Conservation (phyloP, 2,797 vertebrate species). For the Pseudochirops corinnae region DNA sequence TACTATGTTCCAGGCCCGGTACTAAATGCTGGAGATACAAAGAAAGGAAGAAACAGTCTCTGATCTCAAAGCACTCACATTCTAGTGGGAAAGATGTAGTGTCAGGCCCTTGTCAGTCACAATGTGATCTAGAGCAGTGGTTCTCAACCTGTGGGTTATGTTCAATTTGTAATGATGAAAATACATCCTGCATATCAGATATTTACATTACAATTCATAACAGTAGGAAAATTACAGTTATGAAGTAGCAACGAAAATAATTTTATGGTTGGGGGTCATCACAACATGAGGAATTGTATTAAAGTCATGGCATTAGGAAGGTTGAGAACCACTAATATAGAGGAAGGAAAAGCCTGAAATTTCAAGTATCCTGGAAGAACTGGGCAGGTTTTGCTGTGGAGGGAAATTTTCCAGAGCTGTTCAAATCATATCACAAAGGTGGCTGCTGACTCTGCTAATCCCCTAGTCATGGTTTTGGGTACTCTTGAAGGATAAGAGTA, state of each 20-base stretch:
- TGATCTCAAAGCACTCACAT: background rate
- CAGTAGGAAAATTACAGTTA: no score
- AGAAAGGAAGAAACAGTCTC: background rate
- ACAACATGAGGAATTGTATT: no score
- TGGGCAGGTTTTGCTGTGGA: background rate
- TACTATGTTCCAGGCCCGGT: background rate
- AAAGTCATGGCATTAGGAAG: no score
- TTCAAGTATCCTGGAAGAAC: background rate
- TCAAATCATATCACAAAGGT: background rate
- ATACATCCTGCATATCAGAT: no score
- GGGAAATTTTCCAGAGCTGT: background rate
- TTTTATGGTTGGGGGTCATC: no score
- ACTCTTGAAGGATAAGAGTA: background rate
- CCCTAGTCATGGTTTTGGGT: background rate
- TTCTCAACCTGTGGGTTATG: no score
- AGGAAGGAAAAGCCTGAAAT: slow-evolving; percentile 2
- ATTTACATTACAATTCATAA: no score
- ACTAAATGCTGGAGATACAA: background rate
- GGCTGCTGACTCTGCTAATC: background rate
- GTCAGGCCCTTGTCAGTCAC: background rate
- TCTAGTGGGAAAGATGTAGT: background rate
- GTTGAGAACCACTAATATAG: background rate
- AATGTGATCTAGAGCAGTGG: background rate
- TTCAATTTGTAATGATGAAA: no score
- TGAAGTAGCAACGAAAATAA: no score